Evolutionary conservation across 1,140 invertebrate species (phyloP).

Genomic region (Triops longicaudatus): DNA sequence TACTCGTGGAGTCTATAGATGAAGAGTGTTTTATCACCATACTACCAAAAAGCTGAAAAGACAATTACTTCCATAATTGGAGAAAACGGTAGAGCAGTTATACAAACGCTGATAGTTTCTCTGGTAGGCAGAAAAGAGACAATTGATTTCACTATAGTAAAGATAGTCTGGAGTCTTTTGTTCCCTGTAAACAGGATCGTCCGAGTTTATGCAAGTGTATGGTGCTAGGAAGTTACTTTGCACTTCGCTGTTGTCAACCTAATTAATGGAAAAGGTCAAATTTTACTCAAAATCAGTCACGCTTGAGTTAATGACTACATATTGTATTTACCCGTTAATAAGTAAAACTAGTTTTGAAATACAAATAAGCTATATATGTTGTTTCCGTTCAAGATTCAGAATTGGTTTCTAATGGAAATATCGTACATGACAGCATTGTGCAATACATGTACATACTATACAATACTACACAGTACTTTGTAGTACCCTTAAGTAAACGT

Average conservation of each 20-base stretch:
- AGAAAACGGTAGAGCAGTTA: background rate
- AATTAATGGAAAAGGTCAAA: background rate
- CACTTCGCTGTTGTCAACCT: background rate
- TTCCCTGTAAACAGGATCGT: background rate
- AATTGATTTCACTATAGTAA: background rate
- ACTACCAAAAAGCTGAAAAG: background rate
- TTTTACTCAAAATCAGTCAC: background rate
- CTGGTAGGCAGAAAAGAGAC: background rate
- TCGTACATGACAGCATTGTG: too few relatives aligned
- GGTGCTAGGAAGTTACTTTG: background rate
- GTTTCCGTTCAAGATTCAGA: too few relatives aligned
- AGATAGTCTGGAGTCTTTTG: background rate
- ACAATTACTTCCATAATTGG: background rate
- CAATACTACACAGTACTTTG: too few relatives aligned
- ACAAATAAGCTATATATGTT: too few relatives aligned
- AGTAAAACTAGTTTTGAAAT: too few relatives aligned
- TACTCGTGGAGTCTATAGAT: background rate
- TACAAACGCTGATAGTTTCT: background rate
- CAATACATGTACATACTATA: too few relatives aligned
- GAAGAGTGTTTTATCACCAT: background rate
- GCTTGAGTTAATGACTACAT: too few relatives aligned
- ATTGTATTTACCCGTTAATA: too few relatives aligned
- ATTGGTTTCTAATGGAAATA: too few relatives aligned
- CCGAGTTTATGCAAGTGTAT: background rate
- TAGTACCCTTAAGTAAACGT: too few relatives aligned